phyloP scores from a whole-genome alignment of 1,140 invertebrate genomes.

The Antheraea pernyi region DNA sequence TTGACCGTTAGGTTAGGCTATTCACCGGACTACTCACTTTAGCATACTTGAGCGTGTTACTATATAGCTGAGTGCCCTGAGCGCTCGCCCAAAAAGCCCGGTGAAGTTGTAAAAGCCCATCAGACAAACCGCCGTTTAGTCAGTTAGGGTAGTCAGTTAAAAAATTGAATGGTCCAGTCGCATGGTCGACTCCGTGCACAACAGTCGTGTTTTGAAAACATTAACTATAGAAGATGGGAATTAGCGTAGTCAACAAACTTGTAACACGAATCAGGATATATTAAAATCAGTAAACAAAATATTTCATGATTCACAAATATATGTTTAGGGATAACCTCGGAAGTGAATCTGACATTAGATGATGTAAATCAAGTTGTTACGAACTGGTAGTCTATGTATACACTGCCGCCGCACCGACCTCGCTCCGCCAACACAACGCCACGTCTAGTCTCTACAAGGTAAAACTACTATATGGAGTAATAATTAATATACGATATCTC shows the following conservation, averaged over 20 bases:
- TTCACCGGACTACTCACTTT: no score
- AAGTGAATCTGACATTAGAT: slow-evolving; percentile 14
- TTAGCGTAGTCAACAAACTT: not conserved
- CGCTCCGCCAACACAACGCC: no score
- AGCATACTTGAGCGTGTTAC: no score
- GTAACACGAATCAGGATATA: not conserved
- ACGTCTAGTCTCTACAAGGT: not conserved
- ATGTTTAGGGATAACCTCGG: slow-evolving; percentile 7
- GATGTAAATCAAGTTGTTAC: not conserved
- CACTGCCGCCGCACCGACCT: not conserved
- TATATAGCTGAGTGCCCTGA: no score
- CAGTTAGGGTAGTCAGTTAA: no score
- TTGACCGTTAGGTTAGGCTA: no score
- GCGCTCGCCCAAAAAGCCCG: no score
- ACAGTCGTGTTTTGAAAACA: no score
- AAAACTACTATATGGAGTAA: not conserved
- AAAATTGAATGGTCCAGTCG: no score
- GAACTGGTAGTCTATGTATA: not conserved
- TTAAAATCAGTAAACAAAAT: not conserved
- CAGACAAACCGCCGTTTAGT: no score
- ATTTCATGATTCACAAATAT: not conserved
- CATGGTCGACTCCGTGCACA: no score
- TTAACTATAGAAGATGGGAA: not conserved
- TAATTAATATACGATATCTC: not conserved
- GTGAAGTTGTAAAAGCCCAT: no score